phyloP scores from a whole-genome alignment of 2,113 vertebrate genomes.

The Clarias magur region DNA sequence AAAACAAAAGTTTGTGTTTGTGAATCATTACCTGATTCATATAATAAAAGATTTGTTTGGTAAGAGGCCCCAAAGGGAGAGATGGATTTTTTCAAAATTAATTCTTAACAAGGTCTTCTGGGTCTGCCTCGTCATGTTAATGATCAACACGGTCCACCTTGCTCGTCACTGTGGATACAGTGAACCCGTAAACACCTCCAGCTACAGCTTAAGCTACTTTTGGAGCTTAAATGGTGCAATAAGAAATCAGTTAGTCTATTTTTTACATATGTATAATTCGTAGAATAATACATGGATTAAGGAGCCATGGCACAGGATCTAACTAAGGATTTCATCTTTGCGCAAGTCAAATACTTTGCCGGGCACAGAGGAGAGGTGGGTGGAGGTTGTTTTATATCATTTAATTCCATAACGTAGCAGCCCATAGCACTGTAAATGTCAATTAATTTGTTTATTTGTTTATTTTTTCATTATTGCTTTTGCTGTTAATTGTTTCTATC shows the following conservation, averaged over 20 bases:
- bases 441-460: background rate
- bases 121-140: slow-evolving; percentile 3
- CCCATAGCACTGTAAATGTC: background rate
- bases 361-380: slow-evolving; percentile 51
- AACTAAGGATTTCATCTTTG: slow-evolving; percentile 4
- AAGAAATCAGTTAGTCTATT: background rate
- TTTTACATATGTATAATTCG: background rate
- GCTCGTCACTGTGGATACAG: slow-evolving; percentile 47
- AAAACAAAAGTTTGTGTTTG: background rate
- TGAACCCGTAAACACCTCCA: slow-evolving; percentile 26
- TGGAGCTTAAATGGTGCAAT: background rate
- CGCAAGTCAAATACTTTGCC: slow-evolving; percentile 38
- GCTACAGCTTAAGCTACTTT: background rate
- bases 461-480: background rate
- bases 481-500: background rate
- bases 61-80: background rate
- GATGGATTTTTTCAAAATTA: background rate
- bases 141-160: background rate
- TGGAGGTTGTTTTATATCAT: background rate
- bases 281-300: no score
- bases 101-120: slow-evolving; percentile 20
- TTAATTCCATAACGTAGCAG: background rate
- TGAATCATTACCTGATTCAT: background rate
- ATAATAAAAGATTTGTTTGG: background rate
- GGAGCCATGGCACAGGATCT: slow-evolving; percentile 33